phyloP scores from a whole-genome alignment of 2,888 invertebrate genomes.

The Dynastes hyllus region DNA sequence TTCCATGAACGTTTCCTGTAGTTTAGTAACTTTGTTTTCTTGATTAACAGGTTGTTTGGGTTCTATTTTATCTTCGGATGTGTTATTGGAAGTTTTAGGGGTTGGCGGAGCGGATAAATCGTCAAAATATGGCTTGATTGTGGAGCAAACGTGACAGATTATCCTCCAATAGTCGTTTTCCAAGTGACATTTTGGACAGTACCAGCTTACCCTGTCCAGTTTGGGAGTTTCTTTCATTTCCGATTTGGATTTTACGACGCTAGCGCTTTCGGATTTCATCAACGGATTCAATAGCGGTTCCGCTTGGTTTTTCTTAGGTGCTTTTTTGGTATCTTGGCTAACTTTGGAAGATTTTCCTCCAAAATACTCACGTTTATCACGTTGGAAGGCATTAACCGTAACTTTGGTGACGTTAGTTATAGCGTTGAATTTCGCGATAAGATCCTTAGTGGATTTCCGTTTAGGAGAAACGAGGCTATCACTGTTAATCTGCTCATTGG shows the following conservation, averaged over 20 bases:
- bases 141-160: conserved; percentile 77
- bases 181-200: conserved; percentile 76
- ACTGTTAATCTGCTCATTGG: conserved; percentile 57
- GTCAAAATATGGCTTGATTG: conserved; percentile 72
- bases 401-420: conserved; percentile 75
- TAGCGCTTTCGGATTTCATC: conserved; percentile 69
- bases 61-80: conserved; percentile 51
- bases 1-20: conserved; percentile 37
- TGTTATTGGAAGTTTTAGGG: background rate
- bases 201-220: conserved; percentile 72
- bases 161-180: conserved; percentile 77
- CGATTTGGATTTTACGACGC: conserved; percentile 61
- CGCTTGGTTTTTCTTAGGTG: conserved; percentile 61
- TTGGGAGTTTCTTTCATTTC: conserved; percentile 62
- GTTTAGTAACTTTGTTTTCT: conserved; percentile 56
- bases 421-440: conserved; percentile 78
- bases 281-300: conserved; percentile 59
- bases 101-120: conserved; percentile 59
- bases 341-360: conserved; percentile 62
- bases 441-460: conserved; percentile 71
- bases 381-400: conserved; percentile 71
- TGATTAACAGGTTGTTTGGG: conserved; percentile 42
- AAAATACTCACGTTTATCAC: conserved; percentile 64
- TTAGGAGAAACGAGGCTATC: conserved; percentile 66
- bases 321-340: conserved; percentile 61